Conservation (phyloP, 2,888 invertebrate species). For the Peribatodes rhomboidaria region DNA sequence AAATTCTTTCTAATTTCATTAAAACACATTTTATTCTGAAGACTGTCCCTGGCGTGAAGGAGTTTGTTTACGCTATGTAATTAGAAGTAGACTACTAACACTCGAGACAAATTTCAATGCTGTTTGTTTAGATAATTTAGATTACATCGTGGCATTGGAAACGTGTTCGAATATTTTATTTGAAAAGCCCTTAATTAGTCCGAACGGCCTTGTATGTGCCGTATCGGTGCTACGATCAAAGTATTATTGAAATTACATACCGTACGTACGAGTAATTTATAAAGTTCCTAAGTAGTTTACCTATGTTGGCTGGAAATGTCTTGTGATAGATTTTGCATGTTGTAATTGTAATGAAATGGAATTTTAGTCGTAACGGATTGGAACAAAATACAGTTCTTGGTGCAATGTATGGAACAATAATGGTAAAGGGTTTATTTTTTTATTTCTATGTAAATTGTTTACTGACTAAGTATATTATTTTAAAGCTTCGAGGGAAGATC, state of each 20-base stretch:
- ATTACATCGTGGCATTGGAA: constrained; percentile 13
- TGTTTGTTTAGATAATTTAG: constrained; percentile 5
- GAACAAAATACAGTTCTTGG: background rate
- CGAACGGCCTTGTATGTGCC: constrained; percentile 16
- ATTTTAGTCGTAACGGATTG: background rate
- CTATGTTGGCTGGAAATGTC: background rate
- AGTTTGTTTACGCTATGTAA: constrained; percentile 2
- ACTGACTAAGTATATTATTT: background rate
- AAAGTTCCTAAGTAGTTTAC: background rate
- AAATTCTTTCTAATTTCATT: too few species aligned
- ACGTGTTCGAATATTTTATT: constrained; percentile 19
- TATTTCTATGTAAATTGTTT: background rate
- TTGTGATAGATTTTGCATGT: background rate
- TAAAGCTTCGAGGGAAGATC: too few species aligned
- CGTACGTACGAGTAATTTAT: constrained; percentile 1
- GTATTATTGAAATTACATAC: constrained; percentile 11
- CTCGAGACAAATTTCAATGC: background rate
- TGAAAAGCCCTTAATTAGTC: constrained; percentile 24
- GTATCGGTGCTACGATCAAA: constrained; percentile 19
- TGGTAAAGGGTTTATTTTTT: background rate
- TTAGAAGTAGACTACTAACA: background rate
- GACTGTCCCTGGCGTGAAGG: background rate
- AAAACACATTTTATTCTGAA: background rate
- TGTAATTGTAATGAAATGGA: background rate
- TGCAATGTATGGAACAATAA: background rate